Conservation (phyloP, 2,888 invertebrate species). For the Lumbricus terrestris region DNA sequence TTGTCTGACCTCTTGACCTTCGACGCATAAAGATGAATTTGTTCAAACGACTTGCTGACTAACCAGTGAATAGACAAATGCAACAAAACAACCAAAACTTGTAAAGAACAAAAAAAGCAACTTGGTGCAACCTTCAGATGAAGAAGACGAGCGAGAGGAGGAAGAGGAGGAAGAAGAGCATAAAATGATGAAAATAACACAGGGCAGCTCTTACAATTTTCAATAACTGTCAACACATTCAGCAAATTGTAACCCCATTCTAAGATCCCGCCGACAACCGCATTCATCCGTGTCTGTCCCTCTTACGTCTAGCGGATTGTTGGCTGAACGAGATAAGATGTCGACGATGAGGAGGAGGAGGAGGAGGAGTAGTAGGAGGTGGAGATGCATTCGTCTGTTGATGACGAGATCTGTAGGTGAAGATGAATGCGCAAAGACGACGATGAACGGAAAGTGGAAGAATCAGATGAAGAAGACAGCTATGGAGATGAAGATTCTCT, state of each 20-base stretch:
- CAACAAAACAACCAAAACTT: no score
- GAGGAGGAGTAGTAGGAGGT: no score
- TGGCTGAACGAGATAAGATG: not conserved
- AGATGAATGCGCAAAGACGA: no score
- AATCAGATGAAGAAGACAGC: not conserved
- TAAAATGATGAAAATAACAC: not conserved
- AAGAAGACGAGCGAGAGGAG: no score
- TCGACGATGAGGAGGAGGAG: no score
- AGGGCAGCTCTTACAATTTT: not conserved
- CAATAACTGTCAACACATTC: not conserved
- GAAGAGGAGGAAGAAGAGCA: no score
- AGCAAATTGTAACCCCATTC: not conserved
- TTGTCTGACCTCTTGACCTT: no score
- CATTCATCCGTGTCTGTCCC: not conserved
- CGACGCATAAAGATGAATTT: no score
- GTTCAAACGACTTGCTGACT: no score
- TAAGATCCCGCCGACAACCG: not conserved
- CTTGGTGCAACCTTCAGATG: not conserved
- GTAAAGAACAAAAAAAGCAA: no score
- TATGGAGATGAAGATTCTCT: not conserved
- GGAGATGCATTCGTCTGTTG: not conserved
- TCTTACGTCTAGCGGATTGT: not conserved
- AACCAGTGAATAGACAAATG: no score
- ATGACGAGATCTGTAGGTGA: not conserved
- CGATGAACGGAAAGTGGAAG: not conserved